Base-by-base conservation (phyloP, 2,113 vertebrate species). In the Gobius niger region DNA sequence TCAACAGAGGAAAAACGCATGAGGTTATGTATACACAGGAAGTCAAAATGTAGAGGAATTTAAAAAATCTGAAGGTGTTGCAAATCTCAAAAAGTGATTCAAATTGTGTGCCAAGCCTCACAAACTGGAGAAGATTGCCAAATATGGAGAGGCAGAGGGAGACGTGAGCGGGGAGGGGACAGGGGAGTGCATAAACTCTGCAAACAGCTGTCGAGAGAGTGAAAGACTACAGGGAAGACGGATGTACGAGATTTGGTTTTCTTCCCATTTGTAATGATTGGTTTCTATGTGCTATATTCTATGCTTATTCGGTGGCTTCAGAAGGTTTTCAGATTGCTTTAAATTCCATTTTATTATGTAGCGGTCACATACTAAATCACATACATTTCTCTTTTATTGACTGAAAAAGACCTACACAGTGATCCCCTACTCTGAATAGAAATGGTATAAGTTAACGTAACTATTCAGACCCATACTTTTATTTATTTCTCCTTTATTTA, bases 121-220 rank as follows among this genome's bases (percentile, higher is more conserved):
- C 72, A 81, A 80, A 73, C 77, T 82, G 60, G 69, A 83, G 83
- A 89, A 91, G 88, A 87, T 92, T 82, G 42, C 92, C 92, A 85
- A 89, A 92, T 91, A 93, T 85, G 92, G 92, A 80, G 64, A 88
- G 49, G 61, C 72, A 66, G 67, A 53, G 78, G 63, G 60, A 73
- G 66, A 53, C 59, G 59, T 51, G 44, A 73, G 56, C 44, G 41
- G 68, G 49, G 70, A 60, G 60, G 68, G 57, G 47, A 47, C 44
- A 24, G 16, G 54, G 46, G 14, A 49, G 56, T 65, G 57, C 47
- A 67, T 76, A 73, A 81, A 78, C 73, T 68, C 18, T 0, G 66
- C 69, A 68, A 73, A 70, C 70, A 76, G 65, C 59, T 75, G 78
- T 70, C 59, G 13, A 46, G 11, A 65, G 47, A 67, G 47, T 13